Conservation (phyloP, 2,113 vertebrate genomes). For the Labeo rohita region DNA sequence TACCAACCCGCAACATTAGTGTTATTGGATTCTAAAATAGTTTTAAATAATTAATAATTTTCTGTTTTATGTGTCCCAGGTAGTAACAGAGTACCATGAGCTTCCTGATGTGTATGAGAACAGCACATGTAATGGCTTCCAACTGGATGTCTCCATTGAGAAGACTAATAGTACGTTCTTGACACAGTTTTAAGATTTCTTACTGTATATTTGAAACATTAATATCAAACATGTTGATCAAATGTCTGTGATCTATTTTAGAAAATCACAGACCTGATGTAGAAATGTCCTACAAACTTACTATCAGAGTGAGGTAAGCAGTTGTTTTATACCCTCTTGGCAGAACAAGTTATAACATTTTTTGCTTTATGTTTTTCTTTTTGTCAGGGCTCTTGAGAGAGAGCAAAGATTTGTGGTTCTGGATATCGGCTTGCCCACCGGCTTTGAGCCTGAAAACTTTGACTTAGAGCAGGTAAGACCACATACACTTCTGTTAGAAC, state of each 20-base stretch:
- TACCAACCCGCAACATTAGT: too few species aligned
- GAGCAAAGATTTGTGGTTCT: slow-evolving; percentile 74
- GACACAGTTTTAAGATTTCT: background rate
- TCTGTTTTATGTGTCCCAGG: slow-evolving; percentile 52
- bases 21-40: too few species aligned
- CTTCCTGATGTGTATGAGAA: slow-evolving; percentile 71
- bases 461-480: slow-evolving; percentile 73
- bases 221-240: too few species aligned
- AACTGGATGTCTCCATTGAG: slow-evolving; percentile 67
- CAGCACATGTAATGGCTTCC: slow-evolving; percentile 67
- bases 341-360: too few species aligned
- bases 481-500: background rate
- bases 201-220: background rate
- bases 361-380: too few species aligned
- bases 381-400: slow-evolving; percentile 65
- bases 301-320: too few species aligned
- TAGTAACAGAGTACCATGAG: slow-evolving; percentile 78
- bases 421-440: slow-evolving; percentile 76
- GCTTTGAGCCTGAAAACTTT: slow-evolving; percentile 74
- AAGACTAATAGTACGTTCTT: slow-evolving; percentile 64
- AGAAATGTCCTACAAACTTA: too few species aligned
- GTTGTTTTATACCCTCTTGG: too few species aligned
- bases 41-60: too few species aligned
- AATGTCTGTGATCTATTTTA: too few species aligned
- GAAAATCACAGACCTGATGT: too few species aligned